Base-by-base conservation (phyloP, 92 coral and sea anemone species). In the Epizoanthus scotinus region DNA sequence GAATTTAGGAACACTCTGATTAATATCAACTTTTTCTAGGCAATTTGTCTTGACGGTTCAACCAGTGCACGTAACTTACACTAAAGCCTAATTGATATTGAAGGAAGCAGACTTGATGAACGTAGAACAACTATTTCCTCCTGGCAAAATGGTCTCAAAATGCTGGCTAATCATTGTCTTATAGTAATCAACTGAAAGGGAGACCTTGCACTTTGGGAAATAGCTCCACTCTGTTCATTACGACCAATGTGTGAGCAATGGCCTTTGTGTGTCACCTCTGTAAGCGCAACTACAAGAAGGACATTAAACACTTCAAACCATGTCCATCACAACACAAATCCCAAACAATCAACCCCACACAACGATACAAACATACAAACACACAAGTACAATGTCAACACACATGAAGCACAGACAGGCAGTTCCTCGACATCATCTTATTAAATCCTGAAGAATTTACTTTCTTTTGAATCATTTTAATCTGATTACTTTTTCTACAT, bases 201-300 rank as follows among this genome's bases (percentile, higher is more conserved):
- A 82, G 84, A 77, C 84, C 86, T 87, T 68, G 72, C 79, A 62
- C 53, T 55, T 57, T 38, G 26, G 81, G 81, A 75, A 75, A 75
- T 75, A 75, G 81, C 68, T 59, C 81, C 81, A 75, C 81, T 75
- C 81, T 75, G 81, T 75, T 58, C 81, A 75, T 84, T 67, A 68
- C 31, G 79, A 84, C 86, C 82, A 88, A 88, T 90, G 88, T 92
- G 97, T 92, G 97, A 92, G 97, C 97, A 92, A 92, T 90, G 97
- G 89, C 97, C 97, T 87, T 90, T 90, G 97, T 83, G 97, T 84
- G 89, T 91, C 91, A 88, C 86, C 93, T 90, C 97, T 92, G 97
- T 86, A 90, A 92, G 97, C 93, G 97, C 97, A 92, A 87, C 74
- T 82, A 92, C 97, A 90, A 91, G 92, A 92, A 92, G 93, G 89